A percentile compares a stretch with the other conserved stretches of the same genome.
Conservation (phyloP, 2,113 vertebrate species). For the Rhizomys pruinosus region DNA sequence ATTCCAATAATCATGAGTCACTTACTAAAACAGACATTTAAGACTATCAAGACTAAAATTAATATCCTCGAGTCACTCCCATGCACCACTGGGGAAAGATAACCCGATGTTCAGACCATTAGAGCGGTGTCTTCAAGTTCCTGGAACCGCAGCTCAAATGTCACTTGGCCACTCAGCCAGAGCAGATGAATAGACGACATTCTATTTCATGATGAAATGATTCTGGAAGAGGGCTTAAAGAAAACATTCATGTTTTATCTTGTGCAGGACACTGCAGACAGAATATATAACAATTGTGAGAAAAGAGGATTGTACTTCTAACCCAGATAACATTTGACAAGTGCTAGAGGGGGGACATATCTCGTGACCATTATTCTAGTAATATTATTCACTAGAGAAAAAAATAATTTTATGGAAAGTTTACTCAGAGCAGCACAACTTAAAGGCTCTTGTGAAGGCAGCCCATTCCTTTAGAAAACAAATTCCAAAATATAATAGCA, state of each 20-base stretch:
- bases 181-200: constrained; percentile 54
- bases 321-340: background rate
- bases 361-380: background rate
- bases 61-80: background rate
- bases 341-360: background rate
- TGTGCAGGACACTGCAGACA: background rate
- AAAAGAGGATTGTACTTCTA: background rate
- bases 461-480: constrained; percentile 6
- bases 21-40: constrained; percentile 57
- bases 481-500: background rate
- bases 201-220: constrained; percentile 47
- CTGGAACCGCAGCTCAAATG: constrained; percentile 40
- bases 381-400: background rate
- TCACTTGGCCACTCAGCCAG: constrained; percentile 38
- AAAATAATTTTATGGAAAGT: background rate
- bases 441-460: background rate
- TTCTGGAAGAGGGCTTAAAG: constrained; percentile 32
- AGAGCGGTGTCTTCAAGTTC: constrained; percentile 6
- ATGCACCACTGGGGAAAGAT: constrained; percentile 13
- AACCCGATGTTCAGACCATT: constrained; percentile 21
- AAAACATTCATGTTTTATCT: constrained; percentile 56
- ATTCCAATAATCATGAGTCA: constrained; percentile 35
- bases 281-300: background rate
- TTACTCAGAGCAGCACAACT: background rate
- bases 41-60: constrained; percentile 61